Base-by-base conservation (phyloP, 2,113 vertebrate species). In the Polypterus senegalus region DNA sequence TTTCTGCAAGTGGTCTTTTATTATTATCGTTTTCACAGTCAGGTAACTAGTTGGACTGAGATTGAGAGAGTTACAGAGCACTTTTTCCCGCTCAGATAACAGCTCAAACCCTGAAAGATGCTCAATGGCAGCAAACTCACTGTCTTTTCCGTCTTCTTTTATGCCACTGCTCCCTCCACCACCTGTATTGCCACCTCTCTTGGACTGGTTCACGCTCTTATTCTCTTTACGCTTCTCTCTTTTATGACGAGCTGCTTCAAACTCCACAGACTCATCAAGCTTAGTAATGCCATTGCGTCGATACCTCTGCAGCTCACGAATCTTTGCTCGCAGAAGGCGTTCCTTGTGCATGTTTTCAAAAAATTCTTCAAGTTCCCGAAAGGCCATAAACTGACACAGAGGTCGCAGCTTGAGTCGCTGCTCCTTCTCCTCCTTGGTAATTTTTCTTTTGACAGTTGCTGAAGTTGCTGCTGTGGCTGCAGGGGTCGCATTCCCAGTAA, bases 301-400 rank as follows among this genome's bases (percentile, higher is more conserved):
- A 53, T 96, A 98, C 5, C 96, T 82, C 76, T 99, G 96, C 70
- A 98, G 86, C 70, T 99, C 95, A 0, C 96, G 84, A 52, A 99
- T 93, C 70, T 97, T 97, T 3, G 92, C 86, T 6, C 94, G 81
- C 6, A 99, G 84, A 64, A 86, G 51, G 7, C 91, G 91, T 69
- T 99, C 96, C 57, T 95, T 97, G 68, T 97, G 91, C 85, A 97
- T 91, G 75, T 90, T 96, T 70, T 99, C 95, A 1, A 99, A 96
- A 61, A 97, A 89, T 49, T 98, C 96, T 46, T 98, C 95, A 1
- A 94, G 89, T 73, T 99, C 94, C 49, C 91, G 88, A 59, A 88
- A 89, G 1, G 93, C 93, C 96, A 98, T 91, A 70, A 99, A 97
- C 84, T 98, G 96, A 62, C 93, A 99, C 5, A 98, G 83, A 0